Evolutionary conservation across 1,140 invertebrate genomes (phyloP).

Genomic region (Probaryconus sp.): DNA sequence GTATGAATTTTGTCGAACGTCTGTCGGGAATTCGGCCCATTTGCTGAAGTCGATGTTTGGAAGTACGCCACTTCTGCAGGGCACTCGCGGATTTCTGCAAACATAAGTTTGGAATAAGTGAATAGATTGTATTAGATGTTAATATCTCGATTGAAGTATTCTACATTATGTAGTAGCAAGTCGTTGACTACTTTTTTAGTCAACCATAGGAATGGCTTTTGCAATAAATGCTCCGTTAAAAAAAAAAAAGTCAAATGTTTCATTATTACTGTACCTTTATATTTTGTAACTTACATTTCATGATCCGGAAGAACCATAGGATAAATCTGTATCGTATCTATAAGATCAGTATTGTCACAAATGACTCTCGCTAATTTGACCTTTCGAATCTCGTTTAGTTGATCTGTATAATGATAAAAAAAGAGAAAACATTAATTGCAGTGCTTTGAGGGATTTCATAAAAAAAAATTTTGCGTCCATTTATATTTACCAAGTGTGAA

Average conservation of each 20-base stretch:
- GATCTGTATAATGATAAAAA: slow-evolving; percentile 80
- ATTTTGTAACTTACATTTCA: slow-evolving; percentile 86
- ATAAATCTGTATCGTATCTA: slow-evolving; percentile 94
- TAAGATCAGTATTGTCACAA: slow-evolving; percentile 96
- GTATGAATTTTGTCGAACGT: slow-evolving; percentile 80
- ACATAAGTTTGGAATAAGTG: slow-evolving; percentile 63
- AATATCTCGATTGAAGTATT: slow-evolving; percentile 63
- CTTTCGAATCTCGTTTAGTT: slow-evolving; percentile 94
- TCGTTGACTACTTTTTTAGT: slow-evolving; percentile 63
- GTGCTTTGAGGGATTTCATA: not conserved
- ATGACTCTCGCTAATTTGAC: slow-evolving; percentile 90
- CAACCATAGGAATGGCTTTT: slow-evolving; percentile 62
- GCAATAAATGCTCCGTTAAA: slow-evolving; percentile 64
- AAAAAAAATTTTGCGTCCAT: slow-evolving; percentile 18
- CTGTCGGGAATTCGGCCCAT: slow-evolving; percentile 86
- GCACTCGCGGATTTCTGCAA: slow-evolving; percentile 91
- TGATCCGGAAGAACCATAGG: slow-evolving; percentile 95
- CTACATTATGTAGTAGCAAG: slow-evolving; percentile 63
- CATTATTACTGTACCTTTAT: not conserved
- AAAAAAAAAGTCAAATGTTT: slow-evolving; percentile 16
- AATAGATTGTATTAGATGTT: slow-evolving; percentile 63
- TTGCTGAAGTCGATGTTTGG: slow-evolving; percentile 91
- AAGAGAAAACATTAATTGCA: slow-evolving; percentile 21
- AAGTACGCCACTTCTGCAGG: slow-evolving; percentile 90
- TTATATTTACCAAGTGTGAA: slow-evolving; percentile 84